Conservation (phyloP, 2,888 invertebrate genomes). For the Polymixis flavicincta region DNA sequence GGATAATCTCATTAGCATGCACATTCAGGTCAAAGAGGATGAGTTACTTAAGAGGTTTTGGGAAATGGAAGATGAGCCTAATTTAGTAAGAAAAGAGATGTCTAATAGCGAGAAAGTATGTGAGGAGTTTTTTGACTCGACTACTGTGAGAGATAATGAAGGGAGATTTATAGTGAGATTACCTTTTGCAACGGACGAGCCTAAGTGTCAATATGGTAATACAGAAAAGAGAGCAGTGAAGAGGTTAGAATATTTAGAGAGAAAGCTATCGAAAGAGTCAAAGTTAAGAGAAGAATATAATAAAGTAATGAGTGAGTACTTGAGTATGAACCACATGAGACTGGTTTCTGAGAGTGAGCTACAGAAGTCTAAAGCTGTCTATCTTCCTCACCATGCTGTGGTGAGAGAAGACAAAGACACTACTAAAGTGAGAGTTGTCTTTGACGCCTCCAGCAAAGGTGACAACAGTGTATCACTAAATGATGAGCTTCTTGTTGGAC, state of each 20-base stretch:
- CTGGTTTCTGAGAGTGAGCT: too few species aligned
- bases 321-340: too few species aligned
- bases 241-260: neutral
- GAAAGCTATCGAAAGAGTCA: neutral
- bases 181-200: too few species aligned
- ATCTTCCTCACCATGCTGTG: too few species aligned
- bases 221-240: too few species aligned
- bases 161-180: too few species aligned
- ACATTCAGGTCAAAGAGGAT: slow-evolving; percentile 16
- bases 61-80: slow-evolving; percentile 27
- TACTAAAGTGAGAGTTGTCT: neutral
- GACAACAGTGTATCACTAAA: neutral
- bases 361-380: too few species aligned
- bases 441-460: neutral
- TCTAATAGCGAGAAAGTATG: neutral
- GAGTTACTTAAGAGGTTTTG: slow-evolving; percentile 19
- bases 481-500: neutral
- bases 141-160: too few species aligned
- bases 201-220: neutral
- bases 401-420: neutral
- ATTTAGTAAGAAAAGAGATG: slow-evolving; percentile 12
- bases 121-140: too few species aligned
- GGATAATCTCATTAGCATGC: slow-evolving; percentile 1
- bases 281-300: too few species aligned
- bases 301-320: slow-evolving; percentile 6